Base-by-base conservation (phyloP, 1,140 invertebrate genomes). In the Apis cerana region DNA sequence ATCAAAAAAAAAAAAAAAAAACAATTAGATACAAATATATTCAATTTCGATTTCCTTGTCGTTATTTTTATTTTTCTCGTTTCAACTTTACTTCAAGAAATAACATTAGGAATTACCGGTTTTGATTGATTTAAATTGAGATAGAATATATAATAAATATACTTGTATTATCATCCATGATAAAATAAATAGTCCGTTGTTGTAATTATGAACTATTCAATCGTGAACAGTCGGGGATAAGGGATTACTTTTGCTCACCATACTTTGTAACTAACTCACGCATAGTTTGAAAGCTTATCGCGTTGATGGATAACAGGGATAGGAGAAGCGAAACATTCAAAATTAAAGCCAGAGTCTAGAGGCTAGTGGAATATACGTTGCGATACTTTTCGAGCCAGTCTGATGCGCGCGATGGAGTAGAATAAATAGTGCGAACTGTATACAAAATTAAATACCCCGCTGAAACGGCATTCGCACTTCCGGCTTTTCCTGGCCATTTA, bases 401-500 rank as follows among this genome's bases (percentile, higher is more conserved):
- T 48, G 52, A 58, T 68, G 61, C 64, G 54, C 27, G 75, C 64
- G 62, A 68, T 75, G 64, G 52, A 68, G 52, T 21, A 56, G 64
- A 67, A 67, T 78, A 78, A 67, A 68, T 58, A 78, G 64, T 33
- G 64, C 33, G 52, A 59, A 71, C 77, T 80, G 77, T 80, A 65
- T 80, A 71, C 68, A 80, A 80, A 80, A 80, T 71, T 80, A 80
- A 70, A 80, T 59, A 70, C 43, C 62, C 48, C 68, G 11, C 13
- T 78, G 27, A 43, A 58, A 27, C 23, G 19, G 27, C 54, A 19
- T 33, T 78, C 21, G 52, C 33, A 27, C 65, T 70, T 69, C 77
- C 54, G 67, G 68, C 68, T 71, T 71, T 80, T 71, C 52, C 72
- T 52, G 61, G 10, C 52, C 62, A 48, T 75, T 82, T 82, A 27